These are phyloP conservation scores for Mesocentrotus franciscanus DNA, from an alignment of 53 echinoderm and acorn worm species.

Conservation along the genomic window DNA sequence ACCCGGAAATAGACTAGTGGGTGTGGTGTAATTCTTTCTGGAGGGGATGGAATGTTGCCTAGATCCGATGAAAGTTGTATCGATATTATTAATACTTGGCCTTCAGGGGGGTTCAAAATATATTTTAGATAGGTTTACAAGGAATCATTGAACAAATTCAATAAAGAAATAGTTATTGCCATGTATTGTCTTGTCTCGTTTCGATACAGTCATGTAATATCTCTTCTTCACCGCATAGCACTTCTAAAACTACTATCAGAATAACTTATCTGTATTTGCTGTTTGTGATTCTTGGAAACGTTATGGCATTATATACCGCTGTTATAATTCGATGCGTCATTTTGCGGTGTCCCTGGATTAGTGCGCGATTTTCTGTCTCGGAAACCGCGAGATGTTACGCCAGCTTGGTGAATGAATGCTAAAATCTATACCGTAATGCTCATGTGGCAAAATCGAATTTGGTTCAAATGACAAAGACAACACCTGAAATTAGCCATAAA, in stretches of 20 bases:
- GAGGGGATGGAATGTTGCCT: no score
- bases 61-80: no score
- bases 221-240: background rate
- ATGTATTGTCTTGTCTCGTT: no score
- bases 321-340: constrained; percentile 6
- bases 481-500: background rate
- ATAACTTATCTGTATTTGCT: background rate
- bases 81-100: no score
- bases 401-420: background rate
- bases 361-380: background rate
- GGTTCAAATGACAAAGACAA: background rate
- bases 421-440: background rate
- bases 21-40: no score
- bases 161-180: no score
- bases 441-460: background rate
- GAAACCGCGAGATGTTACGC: constrained; percentile 1
- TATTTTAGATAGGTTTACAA: no score
- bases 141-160: no score
- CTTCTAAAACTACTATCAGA: background rate
- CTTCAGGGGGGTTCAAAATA: no score
- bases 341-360: background rate
- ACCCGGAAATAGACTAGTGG: no score
- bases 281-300: background rate
- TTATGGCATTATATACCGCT: background rate
- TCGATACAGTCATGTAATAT: no score